A percentile compares a stretch with the other conserved stretches of the same genome.
These are phyloP conservation scores for Drosophila paulistorum DNA, from an alignment of 1,140 invertebrate genomes.

Conservation along the genomic window DNA sequence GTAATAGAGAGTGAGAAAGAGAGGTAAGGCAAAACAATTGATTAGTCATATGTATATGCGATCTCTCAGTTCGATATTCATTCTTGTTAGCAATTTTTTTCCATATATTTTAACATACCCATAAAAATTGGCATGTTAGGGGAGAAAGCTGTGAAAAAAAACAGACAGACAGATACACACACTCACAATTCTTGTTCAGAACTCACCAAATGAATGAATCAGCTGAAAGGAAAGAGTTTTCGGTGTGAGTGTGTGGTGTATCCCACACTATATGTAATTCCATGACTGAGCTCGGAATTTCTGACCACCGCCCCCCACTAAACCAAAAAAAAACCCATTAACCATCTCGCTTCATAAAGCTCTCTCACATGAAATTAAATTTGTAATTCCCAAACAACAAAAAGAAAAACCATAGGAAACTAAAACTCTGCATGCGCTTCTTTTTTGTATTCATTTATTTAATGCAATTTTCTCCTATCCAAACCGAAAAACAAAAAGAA, in stretches of 20 bases:
- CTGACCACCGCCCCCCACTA: background rate
- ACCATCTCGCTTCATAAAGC: constrained; percentile 30
- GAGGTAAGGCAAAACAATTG: background rate
- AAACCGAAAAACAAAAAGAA: constrained; percentile 30
- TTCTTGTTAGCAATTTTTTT: constrained; percentile 2
- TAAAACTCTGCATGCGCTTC: constrained; percentile 43
- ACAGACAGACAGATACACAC: background rate
- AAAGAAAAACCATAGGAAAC: constrained; percentile 31
- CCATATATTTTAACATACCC: constrained; percentile 40
- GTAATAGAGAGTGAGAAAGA: background rate
- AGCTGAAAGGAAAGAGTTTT: background rate
- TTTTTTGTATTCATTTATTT: constrained; percentile 54
- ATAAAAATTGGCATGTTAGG: constrained; percentile 38
- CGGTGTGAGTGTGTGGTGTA: background rate
- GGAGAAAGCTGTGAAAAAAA: constrained; percentile 58
- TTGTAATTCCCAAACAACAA: constrained; percentile 39
- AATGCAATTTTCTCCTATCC: constrained; percentile 49
- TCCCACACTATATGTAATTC: background rate
- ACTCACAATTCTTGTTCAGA: constrained; percentile 28
- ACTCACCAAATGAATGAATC: constrained; percentile 28
- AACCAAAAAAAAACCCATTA: constrained; percentile 46
- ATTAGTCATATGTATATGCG: constrained; percentile 1
- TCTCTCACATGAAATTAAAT: constrained; percentile 44
- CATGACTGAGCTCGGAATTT: background rate
- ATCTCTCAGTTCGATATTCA: background rate